Conservation (phyloP, 2,113 vertebrate species). For the Misgurnus anguillicaudatus region DNA sequence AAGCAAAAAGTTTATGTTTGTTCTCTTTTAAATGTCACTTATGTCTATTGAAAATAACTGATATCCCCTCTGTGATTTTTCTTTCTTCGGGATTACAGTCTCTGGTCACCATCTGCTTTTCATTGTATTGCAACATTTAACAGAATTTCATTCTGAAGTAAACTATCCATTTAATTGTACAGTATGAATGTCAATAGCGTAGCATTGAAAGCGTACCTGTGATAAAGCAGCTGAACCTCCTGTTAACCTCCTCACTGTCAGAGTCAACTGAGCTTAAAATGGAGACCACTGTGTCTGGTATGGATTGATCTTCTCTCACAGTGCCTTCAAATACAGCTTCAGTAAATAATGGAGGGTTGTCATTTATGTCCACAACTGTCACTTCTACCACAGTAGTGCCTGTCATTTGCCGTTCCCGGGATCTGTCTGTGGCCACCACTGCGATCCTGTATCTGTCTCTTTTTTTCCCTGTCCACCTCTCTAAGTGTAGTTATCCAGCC, state of each 20-base stretch:
- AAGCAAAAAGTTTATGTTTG: too few relatives aligned
- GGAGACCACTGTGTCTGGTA: constrained; percentile 76
- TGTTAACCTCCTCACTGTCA: constrained; percentile 78
- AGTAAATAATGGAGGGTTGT: constrained; percentile 81
- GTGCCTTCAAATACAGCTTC: constrained; percentile 83
- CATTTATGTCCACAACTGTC: constrained; percentile 81
- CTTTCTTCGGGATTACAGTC: background rate
- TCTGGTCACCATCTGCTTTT: too few relatives aligned
- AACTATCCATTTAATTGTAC: background rate
- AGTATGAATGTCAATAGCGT: background rate
- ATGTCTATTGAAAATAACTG: too few relatives aligned
- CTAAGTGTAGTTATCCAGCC: constrained; percentile 83
- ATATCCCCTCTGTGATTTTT: too few relatives aligned
- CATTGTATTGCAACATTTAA: too few relatives aligned
- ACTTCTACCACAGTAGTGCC: constrained; percentile 75
- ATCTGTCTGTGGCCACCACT: constrained; percentile 78
- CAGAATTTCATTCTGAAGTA: background rate
- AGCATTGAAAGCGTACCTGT: constrained; percentile 71
- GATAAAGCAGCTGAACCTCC: constrained; percentile 78
- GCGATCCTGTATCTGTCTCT: constrained; percentile 69
- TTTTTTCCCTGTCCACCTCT: constrained; percentile 79
- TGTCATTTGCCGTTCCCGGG: constrained; percentile 74
- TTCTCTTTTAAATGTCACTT: too few relatives aligned
- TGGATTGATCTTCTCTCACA: constrained; percentile 81
- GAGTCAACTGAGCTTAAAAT: constrained; percentile 79